Percentiles rank a stretch among this genome's conserved stretches.
Evolutionary conservation across 2,797 vertebrate species (phyloP).

Genomic region (Scarus forsteni): DNA sequence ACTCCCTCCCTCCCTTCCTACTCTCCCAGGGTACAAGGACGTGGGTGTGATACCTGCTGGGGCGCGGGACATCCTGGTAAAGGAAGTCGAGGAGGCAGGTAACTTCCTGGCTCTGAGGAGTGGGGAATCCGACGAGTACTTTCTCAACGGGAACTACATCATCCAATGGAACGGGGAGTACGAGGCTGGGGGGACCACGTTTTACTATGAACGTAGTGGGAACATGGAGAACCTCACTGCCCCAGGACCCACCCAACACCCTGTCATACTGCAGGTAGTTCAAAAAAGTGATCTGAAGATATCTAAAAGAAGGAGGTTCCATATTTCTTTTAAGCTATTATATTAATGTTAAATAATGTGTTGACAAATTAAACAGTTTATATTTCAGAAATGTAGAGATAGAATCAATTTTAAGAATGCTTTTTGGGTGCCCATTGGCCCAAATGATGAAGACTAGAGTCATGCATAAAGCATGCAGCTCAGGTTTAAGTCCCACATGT

Average conservation of each 20-base stretch:
- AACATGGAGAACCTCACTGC: slow-evolving; percentile 96
- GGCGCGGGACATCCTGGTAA: slow-evolving; percentile 92
- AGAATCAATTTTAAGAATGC: too few relatives aligned
- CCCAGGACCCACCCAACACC: slow-evolving; percentile 91
- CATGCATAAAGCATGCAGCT: too few relatives aligned
- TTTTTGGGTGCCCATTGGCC: too few relatives aligned
- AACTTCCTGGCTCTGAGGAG: slow-evolving; percentile 95
- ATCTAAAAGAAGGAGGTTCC: too few relatives aligned
- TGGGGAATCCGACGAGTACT: slow-evolving; percentile 89
- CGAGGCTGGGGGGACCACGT: slow-evolving; percentile 90
- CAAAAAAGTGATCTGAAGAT: background rate
- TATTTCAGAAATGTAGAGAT: too few relatives aligned
- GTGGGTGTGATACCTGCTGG: slow-evolving; percentile 95
- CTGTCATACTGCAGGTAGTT: slow-evolving; percentile 94
- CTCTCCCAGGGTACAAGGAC: slow-evolving; percentile 91
- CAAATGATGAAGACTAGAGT: too few relatives aligned
- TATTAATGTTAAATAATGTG: too few relatives aligned
- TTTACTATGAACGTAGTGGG: slow-evolving; percentile 92
- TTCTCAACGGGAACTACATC: slow-evolving; percentile 95
- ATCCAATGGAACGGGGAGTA: slow-evolving; percentile 99
- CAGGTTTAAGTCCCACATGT: too few relatives aligned
- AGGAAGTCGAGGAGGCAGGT: slow-evolving; percentile 91
- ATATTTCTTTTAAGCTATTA: too few relatives aligned
- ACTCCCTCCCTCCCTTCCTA: slow-evolving; percentile 39
- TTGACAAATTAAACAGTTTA: too few relatives aligned